Base-by-base conservation (phyloP, 2,797 vertebrate genomes). In the Coilia nasus region DNA sequence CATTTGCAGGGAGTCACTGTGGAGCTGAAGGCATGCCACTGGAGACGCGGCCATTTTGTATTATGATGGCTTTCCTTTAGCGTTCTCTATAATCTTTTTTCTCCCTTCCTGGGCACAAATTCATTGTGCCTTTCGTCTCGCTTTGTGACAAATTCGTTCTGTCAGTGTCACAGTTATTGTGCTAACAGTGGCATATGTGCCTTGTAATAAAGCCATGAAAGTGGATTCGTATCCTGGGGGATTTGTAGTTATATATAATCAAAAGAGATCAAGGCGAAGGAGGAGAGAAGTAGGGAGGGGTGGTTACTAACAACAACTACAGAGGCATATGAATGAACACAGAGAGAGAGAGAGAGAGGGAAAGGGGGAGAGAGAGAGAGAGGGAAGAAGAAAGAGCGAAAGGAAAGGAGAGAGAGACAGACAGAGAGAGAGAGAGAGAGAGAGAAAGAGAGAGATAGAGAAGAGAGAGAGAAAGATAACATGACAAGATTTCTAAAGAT, bases 151-250 rank as follows among this genome's bases (percentile, higher is more conserved):
- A 95, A 95, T 91, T 90, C 90, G 91, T 88, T 87, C 91, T 90
- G 93, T 93, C 92, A 92, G 89, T 88, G 87, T 92, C 92, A 93
- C 91, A 91, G 92, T 93, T 92, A 92, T 92, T 88, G 86, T 92
- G 92, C 94, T 95, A 93, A 92, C 92, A 89, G 89, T 91, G 93
- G 91, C 95, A 93, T 87, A 89, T 87, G 90, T 93, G 92, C 94
- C 90, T 91, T 92, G 90, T 93, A 95, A 95, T 95, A 93, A 95
- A 91, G 91, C 91, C 89, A 90, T 90, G 92, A 94, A 95, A 94
- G 92, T 90, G 92, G 93, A 91, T 91, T 92, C 88, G 87, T 93
- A 91, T 93, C 93, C 94, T 89, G 88, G 64, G 93, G 93, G 93
- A 92, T 89, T 92, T 83, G 87, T 91, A 88, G 91, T 91, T 93